Evolutionary conservation across 2,113 vertebrate genomes (phyloP).

Genomic region (Dryoscopus gambensis): DNA sequence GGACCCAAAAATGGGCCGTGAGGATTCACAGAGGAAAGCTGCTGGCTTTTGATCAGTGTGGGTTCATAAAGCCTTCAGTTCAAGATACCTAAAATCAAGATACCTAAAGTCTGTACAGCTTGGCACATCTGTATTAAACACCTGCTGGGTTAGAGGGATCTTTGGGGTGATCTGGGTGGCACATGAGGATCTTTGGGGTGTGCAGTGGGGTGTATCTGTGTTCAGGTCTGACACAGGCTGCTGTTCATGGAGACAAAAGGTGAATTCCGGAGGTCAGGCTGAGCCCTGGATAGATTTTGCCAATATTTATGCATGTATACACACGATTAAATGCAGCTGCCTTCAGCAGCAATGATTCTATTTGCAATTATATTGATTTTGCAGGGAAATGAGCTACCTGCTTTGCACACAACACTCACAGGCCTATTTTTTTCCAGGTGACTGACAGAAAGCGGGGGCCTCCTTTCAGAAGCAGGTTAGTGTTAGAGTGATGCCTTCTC

Average conservation of each 20-base stretch:
- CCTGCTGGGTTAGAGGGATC: background rate
- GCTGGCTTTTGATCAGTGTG: too few relatives aligned
- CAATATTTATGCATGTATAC: background rate
- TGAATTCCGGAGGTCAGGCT: background rate
- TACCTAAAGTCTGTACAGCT: fast-evolving
- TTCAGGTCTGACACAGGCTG: background rate
- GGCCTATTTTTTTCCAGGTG: background rate
- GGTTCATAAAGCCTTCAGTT: background rate
- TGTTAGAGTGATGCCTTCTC: too few relatives aligned
- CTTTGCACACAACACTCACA: background rate
- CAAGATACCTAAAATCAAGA: background rate
- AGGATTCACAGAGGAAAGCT: background rate
- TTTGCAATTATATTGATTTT: background rate
- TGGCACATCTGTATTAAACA: background rate
- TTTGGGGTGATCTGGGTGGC: background rate
- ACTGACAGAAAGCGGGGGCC: background rate
- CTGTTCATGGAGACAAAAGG: background rate
- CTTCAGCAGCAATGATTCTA: background rate
- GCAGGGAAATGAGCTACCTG: background rate
- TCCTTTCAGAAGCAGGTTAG: conserved; percentile 6
- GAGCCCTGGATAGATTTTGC: background rate
- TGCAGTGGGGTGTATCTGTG: too few relatives aligned
- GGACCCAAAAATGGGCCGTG: fast-evolving
- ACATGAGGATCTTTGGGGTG: background rate
- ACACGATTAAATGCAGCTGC: background rate